Evolutionary conservation across 64 coral and sea anemone species (phyloP).

Genomic region (Montipora cactus): DNA sequence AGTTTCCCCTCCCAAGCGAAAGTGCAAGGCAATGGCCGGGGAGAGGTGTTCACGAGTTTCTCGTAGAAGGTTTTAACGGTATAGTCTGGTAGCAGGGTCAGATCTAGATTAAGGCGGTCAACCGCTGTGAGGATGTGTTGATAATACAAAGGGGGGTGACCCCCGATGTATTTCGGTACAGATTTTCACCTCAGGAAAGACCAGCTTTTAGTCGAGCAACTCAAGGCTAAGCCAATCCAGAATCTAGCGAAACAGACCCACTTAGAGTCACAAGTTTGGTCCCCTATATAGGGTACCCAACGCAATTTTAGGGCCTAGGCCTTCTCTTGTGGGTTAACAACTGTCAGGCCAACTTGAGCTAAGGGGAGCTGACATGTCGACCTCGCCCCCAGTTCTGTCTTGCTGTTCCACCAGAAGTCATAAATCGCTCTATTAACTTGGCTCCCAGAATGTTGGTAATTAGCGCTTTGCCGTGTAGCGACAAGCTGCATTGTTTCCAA

Average conservation of each 20-base stretch:
- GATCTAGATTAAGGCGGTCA: too few species aligned
- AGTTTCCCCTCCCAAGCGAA: too few species aligned
- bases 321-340: neutral
- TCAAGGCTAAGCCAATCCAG: neutral
- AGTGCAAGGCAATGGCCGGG: too few species aligned
- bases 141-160: too few species aligned
- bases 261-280: neutral
- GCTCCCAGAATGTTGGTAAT: neutral
- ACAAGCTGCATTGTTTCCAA: too few species aligned
- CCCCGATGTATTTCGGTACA: too few species aligned
- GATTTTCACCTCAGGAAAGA: neutral
- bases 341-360: neutral
- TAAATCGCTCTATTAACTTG: slow-evolving; percentile 11
- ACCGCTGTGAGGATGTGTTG: too few species aligned
- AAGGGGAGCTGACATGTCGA: neutral
- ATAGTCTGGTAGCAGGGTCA: too few species aligned
- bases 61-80: too few species aligned
- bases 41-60: too few species aligned
- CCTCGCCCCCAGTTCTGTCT: slow-evolving; percentile 10
- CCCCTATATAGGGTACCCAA: neutral
- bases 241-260: neutral
- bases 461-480: too few species aligned
- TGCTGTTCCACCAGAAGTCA: slow-evolving; percentile 49
- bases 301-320: neutral
- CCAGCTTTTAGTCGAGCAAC: neutral